phyloP scores from a whole-genome alignment of 2,888 invertebrate genomes.

The Nemoura dubitans region DNA sequence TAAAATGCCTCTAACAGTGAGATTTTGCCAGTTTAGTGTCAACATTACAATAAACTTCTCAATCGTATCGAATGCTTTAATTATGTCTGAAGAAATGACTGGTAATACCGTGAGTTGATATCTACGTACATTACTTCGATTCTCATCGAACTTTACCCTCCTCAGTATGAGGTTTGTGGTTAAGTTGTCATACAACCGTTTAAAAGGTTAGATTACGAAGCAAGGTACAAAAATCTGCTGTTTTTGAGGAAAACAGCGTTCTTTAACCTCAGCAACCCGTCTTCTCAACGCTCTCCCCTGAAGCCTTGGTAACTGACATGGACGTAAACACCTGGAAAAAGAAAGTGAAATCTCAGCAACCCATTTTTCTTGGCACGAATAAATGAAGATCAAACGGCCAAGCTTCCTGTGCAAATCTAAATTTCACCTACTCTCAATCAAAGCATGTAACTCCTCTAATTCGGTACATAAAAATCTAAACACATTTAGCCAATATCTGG shows the following conservation, averaged over 20 bases:
- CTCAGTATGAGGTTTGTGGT: slow-evolving; percentile 43
- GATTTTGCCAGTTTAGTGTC: neutral
- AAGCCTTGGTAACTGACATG: slow-evolving; percentile 63
- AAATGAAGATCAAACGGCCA: neutral
- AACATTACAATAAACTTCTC: neutral
- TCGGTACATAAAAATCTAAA: neutral
- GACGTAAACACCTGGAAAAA: slow-evolving; percentile 61
- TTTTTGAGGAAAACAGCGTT: slow-evolving; percentile 38
- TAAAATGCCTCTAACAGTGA: neutral
- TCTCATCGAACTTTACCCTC: slow-evolving; percentile 44
- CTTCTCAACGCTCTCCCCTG: slow-evolving; percentile 60
- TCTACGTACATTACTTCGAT: neutral
- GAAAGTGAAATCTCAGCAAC: slow-evolving; percentile 29
- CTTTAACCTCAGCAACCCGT: slow-evolving; percentile 68
- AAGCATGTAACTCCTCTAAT: neutral
- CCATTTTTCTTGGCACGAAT: slow-evolving; percentile 21
- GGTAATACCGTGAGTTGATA: neutral
- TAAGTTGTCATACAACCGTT: slow-evolving; percentile 43
- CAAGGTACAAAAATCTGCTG: neutral
- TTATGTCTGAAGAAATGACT: neutral
- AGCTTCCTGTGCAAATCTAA: slow-evolving; percentile 20
- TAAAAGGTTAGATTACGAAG: neutral
- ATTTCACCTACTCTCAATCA: neutral
- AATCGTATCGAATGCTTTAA: neutral
- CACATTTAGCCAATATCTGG: slow-evolving; percentile 17